Conservation (phyloP, 2,888 invertebrate genomes). For the Phlogophora meticulosa region DNA sequence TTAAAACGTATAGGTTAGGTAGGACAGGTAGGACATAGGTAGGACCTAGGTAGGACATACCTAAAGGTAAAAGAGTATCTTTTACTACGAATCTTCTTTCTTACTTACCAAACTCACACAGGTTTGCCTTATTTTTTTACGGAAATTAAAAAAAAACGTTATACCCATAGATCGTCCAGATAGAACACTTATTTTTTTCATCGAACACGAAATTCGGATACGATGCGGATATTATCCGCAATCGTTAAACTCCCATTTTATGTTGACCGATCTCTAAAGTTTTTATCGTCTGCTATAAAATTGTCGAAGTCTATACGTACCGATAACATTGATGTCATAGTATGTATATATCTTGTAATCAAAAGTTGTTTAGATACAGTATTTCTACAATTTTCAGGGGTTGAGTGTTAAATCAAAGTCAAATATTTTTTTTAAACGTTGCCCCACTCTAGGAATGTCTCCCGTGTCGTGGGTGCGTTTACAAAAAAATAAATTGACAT, state of each 20-base stretch:
- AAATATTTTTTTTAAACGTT: no score
- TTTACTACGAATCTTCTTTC: no score
- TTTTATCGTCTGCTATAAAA: conserved; percentile 65
- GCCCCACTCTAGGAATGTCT: no score
- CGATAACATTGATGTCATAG: conserved; percentile 23
- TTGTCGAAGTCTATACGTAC: conserved; percentile 23
- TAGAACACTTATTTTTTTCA: conserved; percentile 33
- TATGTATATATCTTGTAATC: not conserved
- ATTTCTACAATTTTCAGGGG: no score
- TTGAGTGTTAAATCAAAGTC: no score
- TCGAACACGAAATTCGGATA: conserved; percentile 39
- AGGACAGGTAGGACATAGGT: no score
- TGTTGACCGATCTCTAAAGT: conserved; percentile 65
- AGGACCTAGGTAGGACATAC: no score
- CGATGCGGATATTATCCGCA: conserved; percentile 52
- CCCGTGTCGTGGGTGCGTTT: no score
- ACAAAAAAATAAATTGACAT: no score
- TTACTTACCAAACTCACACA: no score
- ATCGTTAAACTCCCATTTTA: conserved; percentile 63
- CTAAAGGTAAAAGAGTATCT: no score
- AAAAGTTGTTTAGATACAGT: not conserved
- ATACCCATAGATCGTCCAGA: conserved; percentile 2
- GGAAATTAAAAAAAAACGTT: conserved; percentile 25
- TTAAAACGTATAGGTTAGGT: no score
- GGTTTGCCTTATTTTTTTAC: not conserved